Base-by-base conservation (phyloP, 2,113 vertebrate species). In the Anguilla rostrata region DNA sequence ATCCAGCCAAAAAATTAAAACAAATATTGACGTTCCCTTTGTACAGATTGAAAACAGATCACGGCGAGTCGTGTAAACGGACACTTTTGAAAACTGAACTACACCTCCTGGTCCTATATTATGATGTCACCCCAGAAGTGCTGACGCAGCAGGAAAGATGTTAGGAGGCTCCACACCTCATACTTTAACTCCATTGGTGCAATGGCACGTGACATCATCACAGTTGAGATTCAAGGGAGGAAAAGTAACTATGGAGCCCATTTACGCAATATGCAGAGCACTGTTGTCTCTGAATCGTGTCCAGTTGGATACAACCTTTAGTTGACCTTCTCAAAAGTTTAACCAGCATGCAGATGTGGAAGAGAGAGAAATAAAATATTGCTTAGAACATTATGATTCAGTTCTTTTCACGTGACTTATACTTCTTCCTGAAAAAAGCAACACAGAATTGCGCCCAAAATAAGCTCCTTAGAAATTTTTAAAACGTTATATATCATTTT, bases 361-460 rank as follows among this genome's bases (percentile, higher is more conserved):
- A 90, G 56, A 39, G 34, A 85, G 86, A 88, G 43, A 53, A 14
- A 22, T 12, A 71, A 81, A 81, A 79, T 79, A 66, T 18, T 66
- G 46, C 43, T n/a, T 53, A 29, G 75, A 81, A 81, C 34, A 81
- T 49, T 14, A 84, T 11, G 60, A 20, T 66, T 66, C 22, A 66
- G 82, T 39, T 53, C 66, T 57, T 66, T 84, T 39, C 53, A 84
- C 29, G 15, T 83, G 57, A 53, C 49, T 84, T 83, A 88, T 56
- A 79, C 85, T 9, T 20, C 29, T n/a, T 26, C 49, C 85, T 43
- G 90, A 63, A 6, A 78, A 88, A 85, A 85, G 46, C 43, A 79
- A 85, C 82, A 86, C 34, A 16, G 87, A 60, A 83, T 82, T 88
- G 88, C 83, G 83, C 84, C 34, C 1, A 86, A 87, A 88, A 90